Evolutionary conservation across 2,113 vertebrate genomes (phyloP), one percentile per base, ranked within the genome.

Genomic region (Pteropus alecto): DNA sequence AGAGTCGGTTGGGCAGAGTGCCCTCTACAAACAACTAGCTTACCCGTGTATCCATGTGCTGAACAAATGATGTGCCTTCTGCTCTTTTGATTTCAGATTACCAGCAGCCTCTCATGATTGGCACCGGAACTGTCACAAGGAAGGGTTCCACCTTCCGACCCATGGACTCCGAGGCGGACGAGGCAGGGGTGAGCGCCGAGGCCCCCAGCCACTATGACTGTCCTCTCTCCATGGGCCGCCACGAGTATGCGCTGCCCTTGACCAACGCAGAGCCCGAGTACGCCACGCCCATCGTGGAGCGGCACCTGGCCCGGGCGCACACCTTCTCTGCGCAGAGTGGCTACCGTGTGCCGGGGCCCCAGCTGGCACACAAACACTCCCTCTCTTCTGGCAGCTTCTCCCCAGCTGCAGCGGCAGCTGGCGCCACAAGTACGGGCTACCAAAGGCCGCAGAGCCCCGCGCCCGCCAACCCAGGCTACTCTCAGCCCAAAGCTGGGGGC

Each of bases 71-170:
- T n/a, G 33, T 13, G 33, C 2, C 15, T 30, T 65, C 35, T 16
- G 3, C 74, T 54, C 35, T 5, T 95, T 97, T 54, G 87, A 24
- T 98, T 98, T 84, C 97, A 98, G 99, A 99, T 98, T 99, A 99
- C 97, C 99, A 99, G 97, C 99, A 99, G 96, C 99, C 99, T 56
- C 98, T 99, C 91, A 99, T 99, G 99, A 98, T 99, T 0, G 99
- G 99, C 73, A 99, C 99, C 0, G 99, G 98, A 33, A 99, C 98
- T 0, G 99, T 99, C 46, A 98, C 98, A 7, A 97, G 99, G 83
- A 99, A 99, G 96, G 99, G 99, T 97, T 99, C 99, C 82, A 99
- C 99, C 71, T 99, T 99, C 97, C 98, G 99, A 85, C 99, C 99
- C 43, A 98, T 99, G 98, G 99, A 99, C 97, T 96, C 97, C 0